These are phyloP conservation scores for Mayetiola destructor DNA, from an alignment of 2,888 invertebrate genomes.

Conservation along the genomic window DNA sequence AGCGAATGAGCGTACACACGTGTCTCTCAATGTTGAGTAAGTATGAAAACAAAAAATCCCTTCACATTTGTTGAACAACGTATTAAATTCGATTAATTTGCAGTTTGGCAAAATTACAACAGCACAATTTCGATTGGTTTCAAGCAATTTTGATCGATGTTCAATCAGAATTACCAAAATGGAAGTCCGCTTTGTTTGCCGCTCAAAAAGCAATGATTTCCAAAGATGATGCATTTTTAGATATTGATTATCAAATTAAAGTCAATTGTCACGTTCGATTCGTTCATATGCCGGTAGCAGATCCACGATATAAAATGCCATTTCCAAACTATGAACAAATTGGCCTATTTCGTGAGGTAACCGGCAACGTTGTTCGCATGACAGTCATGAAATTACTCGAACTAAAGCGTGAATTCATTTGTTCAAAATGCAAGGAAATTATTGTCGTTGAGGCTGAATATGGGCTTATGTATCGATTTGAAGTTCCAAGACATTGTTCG, in stretches of 20 bases:
- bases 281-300: slow-evolving; percentile 51
- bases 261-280: slow-evolving; percentile 52
- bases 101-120: slow-evolving; percentile 18
- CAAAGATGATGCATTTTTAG: slow-evolving; percentile 32
- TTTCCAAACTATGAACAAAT: slow-evolving; percentile 58
- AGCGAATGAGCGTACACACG: slow-evolving; percentile 45
- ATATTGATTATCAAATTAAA: slow-evolving; percentile 37
- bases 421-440: slow-evolving; percentile 59
- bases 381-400: slow-evolving; percentile 63
- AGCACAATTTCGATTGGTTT: slow-evolving; percentile 50
- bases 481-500: slow-evolving; percentile 39
- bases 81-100: not conserved
- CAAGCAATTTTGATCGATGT: slow-evolving; percentile 52
- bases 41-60: too few species aligned
- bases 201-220: slow-evolving; percentile 41
- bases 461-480: slow-evolving; percentile 38
- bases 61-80: too few species aligned
- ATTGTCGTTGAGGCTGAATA: slow-evolving; percentile 52
- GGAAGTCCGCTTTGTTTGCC: slow-evolving; percentile 46
- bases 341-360: slow-evolving; percentile 56
- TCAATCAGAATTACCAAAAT: slow-evolving; percentile 43
- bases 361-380: slow-evolving; percentile 65
- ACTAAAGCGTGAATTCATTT: slow-evolving; percentile 55
- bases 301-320: slow-evolving; percentile 47
- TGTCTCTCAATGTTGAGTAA: slow-evolving; percentile 56